Evolutionary conservation across 1,140 invertebrate species (phyloP).

Genomic region (Bombus confusus): DNA sequence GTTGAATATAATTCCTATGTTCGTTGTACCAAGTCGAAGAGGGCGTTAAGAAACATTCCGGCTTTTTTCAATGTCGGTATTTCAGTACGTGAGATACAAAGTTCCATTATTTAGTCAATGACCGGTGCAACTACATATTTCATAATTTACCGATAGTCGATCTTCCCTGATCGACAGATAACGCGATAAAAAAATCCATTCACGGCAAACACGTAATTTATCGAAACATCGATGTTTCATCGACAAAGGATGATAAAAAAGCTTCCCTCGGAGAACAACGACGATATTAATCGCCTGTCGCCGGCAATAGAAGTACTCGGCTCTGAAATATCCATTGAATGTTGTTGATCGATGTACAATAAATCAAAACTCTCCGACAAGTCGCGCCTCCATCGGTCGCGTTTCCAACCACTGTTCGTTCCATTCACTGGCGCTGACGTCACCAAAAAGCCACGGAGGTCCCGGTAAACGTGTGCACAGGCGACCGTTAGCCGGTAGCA

Average conservation of each 20-base stretch:
- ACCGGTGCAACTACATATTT: too few relatives aligned
- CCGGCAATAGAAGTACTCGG: too few relatives aligned
- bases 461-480: slow-evolving; percentile 20
- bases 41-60: too few relatives aligned
- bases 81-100: background rate
- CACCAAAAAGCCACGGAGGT: slow-evolving; percentile 33
- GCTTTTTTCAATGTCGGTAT: too few relatives aligned
- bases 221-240: background rate
- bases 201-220: background rate
- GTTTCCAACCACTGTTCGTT: slow-evolving; percentile 19
- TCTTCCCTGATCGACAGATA: background rate
- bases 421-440: slow-evolving; percentile 63
- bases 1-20: background rate
- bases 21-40: too few relatives aligned
- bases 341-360: slow-evolving; percentile 14
- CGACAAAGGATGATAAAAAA: background rate
- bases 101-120: too few relatives aligned
- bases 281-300: slow-evolving; percentile 1
- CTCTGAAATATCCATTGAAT: slow-evolving; percentile 10
- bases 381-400: slow-evolving; percentile 51
- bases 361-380: slow-evolving; percentile 15
- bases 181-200: too few relatives aligned
- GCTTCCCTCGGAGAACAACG: background rate
- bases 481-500: slow-evolving; percentile 65
- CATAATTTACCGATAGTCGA: slow-evolving; percentile 1